Base-by-base conservation (phyloP, 2,797 vertebrate genomes). In the Aphelocoma californica region DNA sequence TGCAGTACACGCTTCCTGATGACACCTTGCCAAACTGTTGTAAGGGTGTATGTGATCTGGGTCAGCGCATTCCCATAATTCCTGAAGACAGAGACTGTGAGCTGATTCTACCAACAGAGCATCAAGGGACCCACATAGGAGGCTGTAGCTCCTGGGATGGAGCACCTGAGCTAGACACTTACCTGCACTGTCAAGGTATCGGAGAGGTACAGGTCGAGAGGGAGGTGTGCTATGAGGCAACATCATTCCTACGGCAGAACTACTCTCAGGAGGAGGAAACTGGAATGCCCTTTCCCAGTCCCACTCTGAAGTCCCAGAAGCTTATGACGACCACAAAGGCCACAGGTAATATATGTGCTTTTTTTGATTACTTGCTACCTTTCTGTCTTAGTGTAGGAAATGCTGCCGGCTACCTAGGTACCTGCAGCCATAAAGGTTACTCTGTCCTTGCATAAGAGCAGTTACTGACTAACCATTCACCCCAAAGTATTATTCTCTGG, bases 21-120 rank as follows among this genome's bases (percentile, higher is more conserved):
- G 98, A 98, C 34, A 78, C 97, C 83, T 93, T 96, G 50, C 96
- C 97, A 9, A 87, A 96, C 96, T 97, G 97, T 96, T 97, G 73
- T 87, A 94, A 97, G 0, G 97, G 97, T 51, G 81, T 94, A 74
- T 97, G 96, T 51, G 98, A 98, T 83, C 98, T 98, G 97, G 98
- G 98, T 96, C 98, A 99, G 97, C 98, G 99, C 82, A 99, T 99
- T 98, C 98, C 99, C 98, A 99, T 99, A 96, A 99, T 99, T 98
- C 99, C 99, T 1, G 99, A 99, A 98, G 99, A 99, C 98, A 98
- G 98, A 70, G 99, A 98, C 97, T 98, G 98, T 47, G 99, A 99
- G 95, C 97, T 98, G 81, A 96, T 97, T 61, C 80, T 97, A 62
- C 92, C 97, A 4, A 32, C 88, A 19, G 97, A 97, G 74, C 96